These are phyloP conservation scores for Ischnus inquisitorius DNA, from an alignment of 2,888 invertebrate genomes.

Conservation along the genomic window DNA sequence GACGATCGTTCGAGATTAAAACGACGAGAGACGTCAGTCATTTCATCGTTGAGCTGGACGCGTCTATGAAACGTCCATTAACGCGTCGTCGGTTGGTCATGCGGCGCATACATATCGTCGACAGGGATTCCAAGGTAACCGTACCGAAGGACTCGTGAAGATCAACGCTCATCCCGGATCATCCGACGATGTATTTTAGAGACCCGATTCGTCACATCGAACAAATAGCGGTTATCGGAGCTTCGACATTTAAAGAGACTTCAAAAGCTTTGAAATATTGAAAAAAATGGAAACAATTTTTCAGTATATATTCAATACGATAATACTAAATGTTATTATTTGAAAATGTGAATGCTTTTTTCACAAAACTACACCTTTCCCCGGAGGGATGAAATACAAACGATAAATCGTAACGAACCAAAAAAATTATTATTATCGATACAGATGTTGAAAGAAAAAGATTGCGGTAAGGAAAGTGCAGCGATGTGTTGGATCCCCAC, in stretches of 20 bases:
- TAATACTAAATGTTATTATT: no score
- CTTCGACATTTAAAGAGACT: not conserved
- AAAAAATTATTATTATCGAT: not conserved
- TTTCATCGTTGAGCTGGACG: slow-evolving; percentile 24
- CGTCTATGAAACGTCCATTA: slow-evolving; percentile 60
- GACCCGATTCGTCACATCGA: not conserved
- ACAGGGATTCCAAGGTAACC: slow-evolving; percentile 6
- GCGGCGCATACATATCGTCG: slow-evolving; percentile 15
- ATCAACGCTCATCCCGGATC: slow-evolving; percentile 1
- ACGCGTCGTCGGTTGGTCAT: slow-evolving; percentile 61
- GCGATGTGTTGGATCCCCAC: slow-evolving; percentile 27
- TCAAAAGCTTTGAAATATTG: no score
- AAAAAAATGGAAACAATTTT: no score
- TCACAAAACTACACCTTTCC: no score
- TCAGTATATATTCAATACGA: no score
- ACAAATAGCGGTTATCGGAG: not conserved
- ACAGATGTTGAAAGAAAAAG: not conserved
- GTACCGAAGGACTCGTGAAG: slow-evolving; percentile 15
- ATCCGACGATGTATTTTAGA: slow-evolving; percentile 15
- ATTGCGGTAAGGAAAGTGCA: not conserved
- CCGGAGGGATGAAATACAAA: no score
- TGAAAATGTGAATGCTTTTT: no score
- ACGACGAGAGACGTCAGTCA: slow-evolving; percentile 51
- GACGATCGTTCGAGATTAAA: slow-evolving; percentile 58
- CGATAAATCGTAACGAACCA: no score